Evolutionary conservation across 2,797 vertebrate genomes (phyloP).

Genomic region (Tapera naevia): DNA sequence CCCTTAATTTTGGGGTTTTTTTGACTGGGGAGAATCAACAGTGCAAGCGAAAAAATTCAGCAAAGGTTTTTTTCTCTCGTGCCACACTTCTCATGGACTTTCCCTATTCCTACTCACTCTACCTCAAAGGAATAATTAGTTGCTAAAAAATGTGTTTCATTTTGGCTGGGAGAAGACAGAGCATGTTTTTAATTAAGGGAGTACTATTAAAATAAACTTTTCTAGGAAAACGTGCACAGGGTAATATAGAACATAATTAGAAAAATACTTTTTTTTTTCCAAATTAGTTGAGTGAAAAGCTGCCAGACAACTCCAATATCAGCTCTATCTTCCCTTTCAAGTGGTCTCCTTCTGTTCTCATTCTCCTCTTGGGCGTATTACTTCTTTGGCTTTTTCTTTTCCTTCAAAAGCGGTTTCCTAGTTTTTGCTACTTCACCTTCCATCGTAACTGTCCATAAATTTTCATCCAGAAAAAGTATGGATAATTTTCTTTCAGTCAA

Average conservation of each 20-base stretch:
- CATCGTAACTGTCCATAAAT: not conserved
- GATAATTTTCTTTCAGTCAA: not conserved
- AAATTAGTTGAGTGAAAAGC: not conserved
- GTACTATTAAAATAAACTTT: slow-evolving; percentile 51
- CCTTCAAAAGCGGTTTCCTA: not conserved
- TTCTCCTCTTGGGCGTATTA: not conserved
- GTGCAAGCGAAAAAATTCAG: not conserved
- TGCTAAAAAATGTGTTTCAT: slow-evolving; percentile 41
- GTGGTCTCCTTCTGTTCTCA: not conserved
- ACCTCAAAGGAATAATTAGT: slow-evolving; percentile 58
- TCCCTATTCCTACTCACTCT: not conserved
- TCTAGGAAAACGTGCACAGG: slow-evolving; percentile 26
- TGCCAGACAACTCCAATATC: not conserved
- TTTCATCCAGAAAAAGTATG: not conserved
- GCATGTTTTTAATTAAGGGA: slow-evolving; percentile 62
- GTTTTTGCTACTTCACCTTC: not conserved
- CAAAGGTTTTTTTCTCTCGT: not conserved
- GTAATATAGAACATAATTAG: slow-evolving; percentile 35
- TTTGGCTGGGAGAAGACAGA: slow-evolving; percentile 51
- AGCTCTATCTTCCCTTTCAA: not conserved
- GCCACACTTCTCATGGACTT: not conserved
- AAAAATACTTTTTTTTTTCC: not conserved
- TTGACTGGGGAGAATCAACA: not conserved
- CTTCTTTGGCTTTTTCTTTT: not conserved
- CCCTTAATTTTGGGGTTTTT: not conserved